Percentiles rank a stretch among this genome's conserved stretches.
phyloP scores from a whole-genome alignment of 37 sponge, comb jelly and placozoan species.

The Cliona cf. orientalis region DNA sequence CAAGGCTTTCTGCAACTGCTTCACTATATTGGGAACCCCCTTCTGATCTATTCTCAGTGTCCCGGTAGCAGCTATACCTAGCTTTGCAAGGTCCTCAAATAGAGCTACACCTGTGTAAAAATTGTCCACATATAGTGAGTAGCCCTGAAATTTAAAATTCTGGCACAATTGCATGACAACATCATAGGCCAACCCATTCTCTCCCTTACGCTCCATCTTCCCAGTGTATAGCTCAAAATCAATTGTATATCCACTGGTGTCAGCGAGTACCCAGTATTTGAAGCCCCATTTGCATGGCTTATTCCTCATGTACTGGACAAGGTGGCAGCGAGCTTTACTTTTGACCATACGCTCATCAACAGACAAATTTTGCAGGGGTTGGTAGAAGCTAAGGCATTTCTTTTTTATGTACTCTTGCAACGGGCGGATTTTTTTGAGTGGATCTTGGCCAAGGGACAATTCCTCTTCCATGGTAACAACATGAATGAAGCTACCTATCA shows the following conservation, averaged over 20 bases:
- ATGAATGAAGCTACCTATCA: too few species aligned
- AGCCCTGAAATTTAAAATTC: constrained; percentile 43
- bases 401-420: too few species aligned
- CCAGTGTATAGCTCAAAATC: constrained; percentile 51
- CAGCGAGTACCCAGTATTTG: constrained; percentile 35
- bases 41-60: not conserved
- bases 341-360: too few species aligned
- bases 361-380: too few species aligned
- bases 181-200: constrained; percentile 33
- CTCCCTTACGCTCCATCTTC: not conserved
- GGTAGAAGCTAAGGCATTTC: too few species aligned
- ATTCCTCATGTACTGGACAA: constrained; percentile 45
- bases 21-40: constrained; percentile 29
- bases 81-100: not conserved
- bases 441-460: too few species aligned
- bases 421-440: too few species aligned
- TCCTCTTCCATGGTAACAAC: too few species aligned
- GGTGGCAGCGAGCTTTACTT: too few species aligned
- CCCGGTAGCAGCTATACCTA: constrained; percentile 41
- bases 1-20: not conserved
- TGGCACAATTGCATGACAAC: constrained; percentile 27
- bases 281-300: constrained; percentile 65
- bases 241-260: constrained; percentile 28
- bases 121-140: constrained; percentile 53
- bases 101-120: constrained; percentile 42